Evolutionary conservation across 2,797 vertebrate genomes (phyloP).

Genomic region (Coreius guichenoti): DNA sequence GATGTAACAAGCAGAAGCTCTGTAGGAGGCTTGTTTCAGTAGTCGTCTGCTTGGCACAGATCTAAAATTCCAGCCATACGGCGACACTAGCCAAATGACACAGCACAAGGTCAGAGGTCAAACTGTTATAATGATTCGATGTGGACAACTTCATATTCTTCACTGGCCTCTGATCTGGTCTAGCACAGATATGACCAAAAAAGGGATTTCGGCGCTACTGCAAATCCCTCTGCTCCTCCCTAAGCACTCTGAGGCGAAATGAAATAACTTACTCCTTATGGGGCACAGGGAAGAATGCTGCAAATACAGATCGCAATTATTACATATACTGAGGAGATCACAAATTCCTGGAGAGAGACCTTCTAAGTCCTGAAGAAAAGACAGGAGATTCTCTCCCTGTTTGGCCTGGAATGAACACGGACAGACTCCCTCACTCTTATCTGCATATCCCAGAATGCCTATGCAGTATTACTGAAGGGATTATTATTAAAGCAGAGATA

Average conservation of each 20-base stretch:
- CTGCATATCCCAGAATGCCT: neutral
- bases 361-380: constrained; percentile 22
- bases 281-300: constrained; percentile 61
- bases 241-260: constrained; percentile 53
- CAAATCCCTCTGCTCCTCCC: constrained; percentile 66
- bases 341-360: constrained; percentile 33
- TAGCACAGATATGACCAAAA: constrained; percentile 78
- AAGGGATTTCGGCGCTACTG: constrained; percentile 73
- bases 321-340: constrained; percentile 48
- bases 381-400: constrained; percentile 7
- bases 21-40: constrained; percentile 31
- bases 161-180: constrained; percentile 65
- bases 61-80: constrained; percentile 10
- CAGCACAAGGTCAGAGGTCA: constrained; percentile 62
- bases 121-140: constrained; percentile 64
- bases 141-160: constrained; percentile 65
- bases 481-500: neutral
- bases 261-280: constrained; percentile 54
- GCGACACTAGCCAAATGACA: constrained; percentile 32
- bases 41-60: constrained; percentile 57
- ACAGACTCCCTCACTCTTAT: neutral
- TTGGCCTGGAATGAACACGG: neutral
- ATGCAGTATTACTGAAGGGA: neutral
- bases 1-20: constrained; percentile 42
- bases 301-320: constrained; percentile 66